Percentiles rank a stretch among this genome's conserved stretches.
These are phyloP conservation scores for Odontamblyopus lacepedii DNA, from an alignment of 2,797 vertebrate genomes.

Conservation along the genomic window DNA sequence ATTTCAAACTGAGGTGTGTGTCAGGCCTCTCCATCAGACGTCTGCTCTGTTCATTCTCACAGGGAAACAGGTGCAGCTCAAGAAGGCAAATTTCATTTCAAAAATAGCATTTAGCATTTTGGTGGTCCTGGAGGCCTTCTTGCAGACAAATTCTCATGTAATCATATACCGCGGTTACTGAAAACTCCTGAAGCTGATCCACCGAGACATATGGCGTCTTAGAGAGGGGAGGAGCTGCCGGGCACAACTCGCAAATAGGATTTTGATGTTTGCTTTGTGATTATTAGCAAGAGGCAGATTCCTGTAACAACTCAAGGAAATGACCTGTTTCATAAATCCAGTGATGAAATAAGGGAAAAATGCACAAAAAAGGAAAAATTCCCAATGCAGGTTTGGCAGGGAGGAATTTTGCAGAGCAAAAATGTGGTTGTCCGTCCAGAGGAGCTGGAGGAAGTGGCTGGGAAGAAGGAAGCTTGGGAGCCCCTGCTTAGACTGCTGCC, in stretches of 20 bases:
- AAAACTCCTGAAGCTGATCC: slow-evolving; percentile 82
- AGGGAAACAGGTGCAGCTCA: slow-evolving; percentile 94
- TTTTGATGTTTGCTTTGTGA: slow-evolving; percentile 64
- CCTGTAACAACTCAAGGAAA: slow-evolving; percentile 37
- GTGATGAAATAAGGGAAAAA: slow-evolving; percentile 20
- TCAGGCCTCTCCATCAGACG: slow-evolving; percentile 87
- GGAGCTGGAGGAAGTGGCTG: too few species aligned
- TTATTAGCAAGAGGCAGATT: slow-evolving; percentile 47
- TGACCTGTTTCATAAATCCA: slow-evolving; percentile 31
- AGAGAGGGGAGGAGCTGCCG: slow-evolving; percentile 52
- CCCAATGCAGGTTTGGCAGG: background rate
- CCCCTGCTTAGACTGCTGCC: too few species aligned
- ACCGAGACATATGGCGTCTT: slow-evolving; percentile 79
- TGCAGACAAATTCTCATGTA: slow-evolving; percentile 81
- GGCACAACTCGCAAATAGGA: slow-evolving; percentile 61
- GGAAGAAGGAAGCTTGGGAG: too few species aligned
- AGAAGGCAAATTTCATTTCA: slow-evolving; percentile 97
- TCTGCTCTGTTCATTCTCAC: slow-evolving; percentile 92
- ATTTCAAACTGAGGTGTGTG: slow-evolving; percentile 95
- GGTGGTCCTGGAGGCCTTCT: slow-evolving; percentile 76
- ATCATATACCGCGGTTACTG: slow-evolving; percentile 78
- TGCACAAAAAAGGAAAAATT: background rate
- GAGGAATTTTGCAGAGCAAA: background rate
- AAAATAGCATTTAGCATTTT: slow-evolving; percentile 88
- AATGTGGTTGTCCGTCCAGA: background rate